These are phyloP conservation scores for Zapornia atra DNA, from an alignment of 2,113 vertebrate species.

Conservation along the genomic window DNA sequence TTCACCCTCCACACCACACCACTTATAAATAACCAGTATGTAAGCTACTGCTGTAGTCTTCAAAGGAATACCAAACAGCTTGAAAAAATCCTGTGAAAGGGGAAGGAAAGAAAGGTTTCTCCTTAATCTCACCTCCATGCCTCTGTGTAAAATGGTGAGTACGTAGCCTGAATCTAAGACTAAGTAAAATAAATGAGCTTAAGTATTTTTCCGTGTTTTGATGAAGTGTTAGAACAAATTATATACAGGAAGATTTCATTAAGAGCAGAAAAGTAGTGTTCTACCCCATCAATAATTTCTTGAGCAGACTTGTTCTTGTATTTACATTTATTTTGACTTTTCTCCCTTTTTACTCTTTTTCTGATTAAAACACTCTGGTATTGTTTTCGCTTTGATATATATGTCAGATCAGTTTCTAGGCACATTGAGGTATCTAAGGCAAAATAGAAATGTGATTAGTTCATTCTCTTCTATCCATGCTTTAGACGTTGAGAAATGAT, in stretches of 20 bases:
- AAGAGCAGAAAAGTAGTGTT: neutral
- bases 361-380: neutral
- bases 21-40: slow-evolving; percentile 13
- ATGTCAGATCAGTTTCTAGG: neutral
- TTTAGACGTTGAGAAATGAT: neutral
- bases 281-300: neutral
- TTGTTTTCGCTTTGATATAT: neutral
- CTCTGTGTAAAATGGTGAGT: slow-evolving; percentile 53
- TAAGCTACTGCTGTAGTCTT: slow-evolving; percentile 7
- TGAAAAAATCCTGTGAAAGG: neutral
- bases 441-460: neutral
- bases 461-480: neutral
- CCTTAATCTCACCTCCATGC: neutral
- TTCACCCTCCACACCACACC: neutral
- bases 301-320: neutral
- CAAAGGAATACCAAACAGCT: slow-evolving; percentile 22
- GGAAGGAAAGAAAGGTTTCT: neutral
- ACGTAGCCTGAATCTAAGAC: neutral
- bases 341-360: neutral
- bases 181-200: neutral
- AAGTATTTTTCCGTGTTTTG: neutral
- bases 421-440: neutral
- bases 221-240: neutral
- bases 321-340: neutral
- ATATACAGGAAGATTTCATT: neutral